Conservation (phyloP, 2,113 vertebrate genomes). For the Calyptomena viridis region DNA sequence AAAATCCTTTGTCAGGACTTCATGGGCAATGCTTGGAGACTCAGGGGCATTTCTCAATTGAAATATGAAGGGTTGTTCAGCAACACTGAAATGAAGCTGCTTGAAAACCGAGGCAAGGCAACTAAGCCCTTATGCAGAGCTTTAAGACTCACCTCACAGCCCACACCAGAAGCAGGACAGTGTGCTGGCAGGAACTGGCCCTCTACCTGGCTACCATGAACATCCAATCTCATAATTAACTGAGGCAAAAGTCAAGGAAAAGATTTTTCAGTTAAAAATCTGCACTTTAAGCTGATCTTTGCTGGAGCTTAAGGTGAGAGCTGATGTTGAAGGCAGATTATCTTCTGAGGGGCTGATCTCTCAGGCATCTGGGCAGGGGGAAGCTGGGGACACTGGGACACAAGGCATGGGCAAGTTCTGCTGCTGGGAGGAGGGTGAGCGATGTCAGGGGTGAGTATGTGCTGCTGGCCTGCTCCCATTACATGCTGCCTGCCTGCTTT, state of each 20-base stretch:
- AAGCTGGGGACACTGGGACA: background rate
- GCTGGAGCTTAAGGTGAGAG: background rate
- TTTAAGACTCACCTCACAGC: background rate
- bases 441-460: background rate
- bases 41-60: background rate
- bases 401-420: background rate
- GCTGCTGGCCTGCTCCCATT: background rate
- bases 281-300: background rate
- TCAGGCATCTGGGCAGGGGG: background rate
- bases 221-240: background rate
- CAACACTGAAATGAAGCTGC: background rate
- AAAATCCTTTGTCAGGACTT: constrained; percentile 8
- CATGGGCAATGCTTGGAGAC: background rate
- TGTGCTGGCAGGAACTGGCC: background rate
- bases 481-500: background rate
- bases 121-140: background rate
- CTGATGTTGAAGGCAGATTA: background rate
- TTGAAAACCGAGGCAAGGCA: background rate
- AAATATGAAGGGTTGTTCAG: background rate
- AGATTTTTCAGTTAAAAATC: background rate
- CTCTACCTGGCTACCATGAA: background rate
- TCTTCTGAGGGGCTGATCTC: background rate
- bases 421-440: background rate
- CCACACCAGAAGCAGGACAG: background rate
- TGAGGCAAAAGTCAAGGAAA: background rate